phyloP scores from a whole-genome alignment of 2,888 invertebrate genomes.

The Philereme transversata region DNA sequence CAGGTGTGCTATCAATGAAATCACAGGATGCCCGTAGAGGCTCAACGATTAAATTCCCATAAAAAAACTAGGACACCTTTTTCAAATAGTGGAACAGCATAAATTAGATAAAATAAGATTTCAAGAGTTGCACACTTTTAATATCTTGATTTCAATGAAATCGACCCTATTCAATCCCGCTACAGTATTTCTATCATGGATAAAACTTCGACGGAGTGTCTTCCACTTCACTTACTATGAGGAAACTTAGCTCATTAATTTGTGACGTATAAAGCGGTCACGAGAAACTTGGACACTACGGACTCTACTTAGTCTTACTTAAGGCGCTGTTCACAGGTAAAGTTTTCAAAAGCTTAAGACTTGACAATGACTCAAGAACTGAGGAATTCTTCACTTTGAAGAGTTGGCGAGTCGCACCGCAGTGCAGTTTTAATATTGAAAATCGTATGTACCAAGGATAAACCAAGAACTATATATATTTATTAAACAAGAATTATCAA shows the following conservation, averaged over 20 bases:
- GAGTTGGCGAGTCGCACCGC: background rate
- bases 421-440: conserved; percentile 6
- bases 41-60: too few species aligned
- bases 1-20: too few species aligned
- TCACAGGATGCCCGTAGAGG: too few species aligned
- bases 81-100: too few species aligned
- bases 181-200: conserved; percentile 13
- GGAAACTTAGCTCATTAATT: conserved; percentile 41
- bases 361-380: conserved; percentile 22
- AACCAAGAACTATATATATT: too few species aligned
- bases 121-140: too few species aligned
- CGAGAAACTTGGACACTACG: conserved; percentile 29
- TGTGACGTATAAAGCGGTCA: conserved; percentile 34
- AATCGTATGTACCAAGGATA: background rate
- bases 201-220: conserved; percentile 15
- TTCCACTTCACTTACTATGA: conserved; percentile 31
- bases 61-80: too few species aligned
- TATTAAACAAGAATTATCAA: too few species aligned
- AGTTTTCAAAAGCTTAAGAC: conserved; percentile 23
- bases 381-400: conserved; percentile 13
- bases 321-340: conserved; percentile 34
- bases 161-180: too few species aligned
- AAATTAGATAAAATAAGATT: too few species aligned
- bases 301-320: conserved; percentile 23
- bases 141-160: too few species aligned